These are phyloP conservation scores for Daubentonia madagascariensis DNA, from an alignment of 2,113 vertebrate species.

Conservation along the genomic window DNA sequence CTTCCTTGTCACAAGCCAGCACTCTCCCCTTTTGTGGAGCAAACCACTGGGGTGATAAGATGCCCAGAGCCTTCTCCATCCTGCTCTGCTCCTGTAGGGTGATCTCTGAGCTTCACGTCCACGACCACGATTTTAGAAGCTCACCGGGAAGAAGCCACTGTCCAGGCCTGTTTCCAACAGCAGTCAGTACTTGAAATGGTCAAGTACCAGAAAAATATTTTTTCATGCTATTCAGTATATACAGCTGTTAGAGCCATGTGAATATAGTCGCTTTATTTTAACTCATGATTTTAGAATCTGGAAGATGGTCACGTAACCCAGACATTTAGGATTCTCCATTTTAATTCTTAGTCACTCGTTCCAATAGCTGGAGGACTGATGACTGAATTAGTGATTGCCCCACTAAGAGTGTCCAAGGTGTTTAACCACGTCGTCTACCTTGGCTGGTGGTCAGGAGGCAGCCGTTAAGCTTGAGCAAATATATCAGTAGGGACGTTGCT, in stretches of 20 bases:
- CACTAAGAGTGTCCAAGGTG: rapidly evolving
- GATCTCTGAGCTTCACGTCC: background rate
- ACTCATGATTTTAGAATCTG: background rate
- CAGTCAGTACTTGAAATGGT: background rate
- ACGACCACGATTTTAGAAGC: background rate
- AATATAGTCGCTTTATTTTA: background rate
- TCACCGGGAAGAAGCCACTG: background rate
- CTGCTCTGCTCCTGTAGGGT: background rate
- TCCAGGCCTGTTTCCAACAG: background rate
- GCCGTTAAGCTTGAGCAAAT: background rate
- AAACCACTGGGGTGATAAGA: background rate
- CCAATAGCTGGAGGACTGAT: background rate
- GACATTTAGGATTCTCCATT: background rate
- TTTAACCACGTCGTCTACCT: background rate
- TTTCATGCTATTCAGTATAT: background rate
- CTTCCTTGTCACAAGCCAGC: slow-evolving; percentile 60
- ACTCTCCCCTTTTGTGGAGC: background rate
- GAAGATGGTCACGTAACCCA: background rate
- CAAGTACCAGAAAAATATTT: background rate
- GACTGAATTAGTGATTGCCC: background rate
- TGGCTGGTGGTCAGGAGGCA: no score
- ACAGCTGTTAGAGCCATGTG: background rate
- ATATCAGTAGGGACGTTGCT: background rate
- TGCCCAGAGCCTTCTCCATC: background rate
- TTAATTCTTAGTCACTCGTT: background rate